Conservation (phyloP, 2,888 invertebrate species). For the Octonoba sinensis region DNA sequence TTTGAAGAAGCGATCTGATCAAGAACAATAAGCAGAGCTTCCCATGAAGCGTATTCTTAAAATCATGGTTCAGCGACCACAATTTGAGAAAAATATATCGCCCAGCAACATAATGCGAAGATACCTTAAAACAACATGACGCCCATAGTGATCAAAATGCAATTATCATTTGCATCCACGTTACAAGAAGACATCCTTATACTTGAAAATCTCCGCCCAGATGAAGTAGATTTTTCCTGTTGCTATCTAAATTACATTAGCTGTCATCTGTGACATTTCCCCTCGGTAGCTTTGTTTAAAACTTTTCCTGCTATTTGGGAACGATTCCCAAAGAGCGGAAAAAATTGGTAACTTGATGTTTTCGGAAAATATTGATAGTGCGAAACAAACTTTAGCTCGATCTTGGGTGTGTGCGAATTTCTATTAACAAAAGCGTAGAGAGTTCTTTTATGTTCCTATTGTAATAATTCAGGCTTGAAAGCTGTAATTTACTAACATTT, state of each 20-base stretch:
- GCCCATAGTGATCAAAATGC: conserved; percentile 62
- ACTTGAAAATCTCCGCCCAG: conserved; percentile 48
- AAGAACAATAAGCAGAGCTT: too few species aligned
- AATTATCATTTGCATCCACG: conserved; percentile 56
- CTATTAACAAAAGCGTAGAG: too few species aligned
- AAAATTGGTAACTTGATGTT: conserved; percentile 19
- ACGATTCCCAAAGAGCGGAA: conserved; percentile 35
- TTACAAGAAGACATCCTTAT: conserved; percentile 58
- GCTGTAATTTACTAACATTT: too few species aligned
- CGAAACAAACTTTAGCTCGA: too few species aligned
- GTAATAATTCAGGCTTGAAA: too few species aligned
- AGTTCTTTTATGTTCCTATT: too few species aligned
- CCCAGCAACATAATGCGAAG: conserved; percentile 43
- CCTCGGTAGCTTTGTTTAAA: conserved; percentile 15
- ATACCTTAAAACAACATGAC: conserved; percentile 61
- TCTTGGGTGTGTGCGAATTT: too few species aligned
- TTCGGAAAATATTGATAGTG: conserved; percentile 1
- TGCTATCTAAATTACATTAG: conserved; percentile 62
- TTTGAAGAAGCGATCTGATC: too few species aligned
- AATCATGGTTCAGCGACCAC: conserved; percentile 46
- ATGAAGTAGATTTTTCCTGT: conserved; percentile 55
- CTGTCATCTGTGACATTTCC: conserved; percentile 46
- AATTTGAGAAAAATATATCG: conserved; percentile 35
- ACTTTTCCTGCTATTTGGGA: conserved; percentile 42
- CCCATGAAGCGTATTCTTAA: neutral